Conservation (phyloP, 2,888 invertebrate genomes). For the Meghimatium bilineatum region DNA sequence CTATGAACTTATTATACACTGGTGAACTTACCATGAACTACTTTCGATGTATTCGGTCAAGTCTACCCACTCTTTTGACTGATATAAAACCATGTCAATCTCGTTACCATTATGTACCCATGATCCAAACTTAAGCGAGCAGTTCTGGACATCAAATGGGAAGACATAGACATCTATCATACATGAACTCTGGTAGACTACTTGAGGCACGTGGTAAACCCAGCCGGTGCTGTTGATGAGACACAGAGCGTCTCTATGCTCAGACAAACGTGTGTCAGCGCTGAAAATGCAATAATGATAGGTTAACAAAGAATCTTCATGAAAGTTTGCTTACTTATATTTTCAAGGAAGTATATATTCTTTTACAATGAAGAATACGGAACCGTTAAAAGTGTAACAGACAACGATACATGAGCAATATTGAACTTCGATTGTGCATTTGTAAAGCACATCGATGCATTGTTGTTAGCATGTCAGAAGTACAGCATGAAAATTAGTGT, state of each 20-base stretch:
- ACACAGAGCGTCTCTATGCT: conserved; percentile 75
- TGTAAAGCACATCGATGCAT: too few species aligned
- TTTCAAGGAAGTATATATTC: too few species aligned
- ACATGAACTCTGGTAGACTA: conserved; percentile 76
- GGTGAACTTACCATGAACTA: conserved; percentile 77
- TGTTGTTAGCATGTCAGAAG: too few species aligned
- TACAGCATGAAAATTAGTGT: too few species aligned
- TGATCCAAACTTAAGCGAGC: conserved; percentile 76
- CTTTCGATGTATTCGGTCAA: conserved; percentile 73
- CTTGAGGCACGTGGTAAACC: conserved; percentile 73
- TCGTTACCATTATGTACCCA: conserved; percentile 75
- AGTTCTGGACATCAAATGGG: conserved; percentile 76
- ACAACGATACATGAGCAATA: too few species aligned
- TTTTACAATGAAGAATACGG: too few species aligned
- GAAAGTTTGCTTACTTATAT: too few species aligned
- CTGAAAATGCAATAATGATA: conserved; percentile 65
- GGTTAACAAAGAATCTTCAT: too few species aligned
- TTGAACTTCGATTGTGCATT: too few species aligned
- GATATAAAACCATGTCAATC: conserved; percentile 68
- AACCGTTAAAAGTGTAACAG: too few species aligned
- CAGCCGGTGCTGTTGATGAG: conserved; percentile 69
- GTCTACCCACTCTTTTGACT: conserved; percentile 59
- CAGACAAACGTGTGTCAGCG: conserved; percentile 76
- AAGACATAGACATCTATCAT: conserved; percentile 76
- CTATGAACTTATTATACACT: too few species aligned